Percentiles rank a stretch among this genome's conserved stretches.
Conservation (phyloP, 2,888 invertebrate species). For the Cataglyphis albicans region DNA sequence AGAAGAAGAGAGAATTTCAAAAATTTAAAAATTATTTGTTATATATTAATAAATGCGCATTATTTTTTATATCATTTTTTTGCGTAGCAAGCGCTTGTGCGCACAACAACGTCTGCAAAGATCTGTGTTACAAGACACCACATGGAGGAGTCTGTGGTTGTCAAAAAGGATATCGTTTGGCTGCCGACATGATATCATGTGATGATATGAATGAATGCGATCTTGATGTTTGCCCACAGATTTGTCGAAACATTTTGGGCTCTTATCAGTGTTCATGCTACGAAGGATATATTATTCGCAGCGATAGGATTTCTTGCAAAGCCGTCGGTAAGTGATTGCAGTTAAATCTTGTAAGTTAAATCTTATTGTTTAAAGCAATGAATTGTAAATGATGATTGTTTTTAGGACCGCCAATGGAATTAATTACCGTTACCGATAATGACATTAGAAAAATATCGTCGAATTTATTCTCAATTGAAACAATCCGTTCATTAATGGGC, state of each 20-base stretch:
- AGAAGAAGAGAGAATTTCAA: neutral
- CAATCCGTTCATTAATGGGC: conserved; percentile 75
- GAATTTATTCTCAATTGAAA: conserved; percentile 73
- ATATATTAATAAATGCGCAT: neutral
- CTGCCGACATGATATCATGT: conserved; percentile 88
- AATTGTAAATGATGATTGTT: neutral
- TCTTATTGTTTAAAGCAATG: conserved; percentile 7
- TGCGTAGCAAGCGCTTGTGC: conserved; percentile 86
- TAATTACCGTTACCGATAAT: conserved; percentile 78
- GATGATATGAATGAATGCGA: conserved; percentile 91
- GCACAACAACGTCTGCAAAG: conserved; percentile 86
- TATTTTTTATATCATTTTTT: conserved; percentile 5
- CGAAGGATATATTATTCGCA: conserved; percentile 88
- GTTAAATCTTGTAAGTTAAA: conserved; percentile 2
- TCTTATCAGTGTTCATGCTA: conserved; percentile 89
- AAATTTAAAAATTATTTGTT: neutral
- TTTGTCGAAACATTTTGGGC: conserved; percentile 88
- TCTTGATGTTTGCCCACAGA: conserved; percentile 89
- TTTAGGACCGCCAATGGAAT: conserved; percentile 82
- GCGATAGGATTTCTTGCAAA: conserved; percentile 90
- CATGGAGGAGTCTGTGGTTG: conserved; percentile 90
- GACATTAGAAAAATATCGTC: conserved; percentile 81
- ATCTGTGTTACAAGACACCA: conserved; percentile 89
- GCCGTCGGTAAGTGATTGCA: conserved; percentile 86
- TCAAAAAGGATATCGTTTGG: conserved; percentile 87